Base-by-base conservation (phyloP, 2,113 vertebrate genomes). In the Desmodus rotundus region DNA sequence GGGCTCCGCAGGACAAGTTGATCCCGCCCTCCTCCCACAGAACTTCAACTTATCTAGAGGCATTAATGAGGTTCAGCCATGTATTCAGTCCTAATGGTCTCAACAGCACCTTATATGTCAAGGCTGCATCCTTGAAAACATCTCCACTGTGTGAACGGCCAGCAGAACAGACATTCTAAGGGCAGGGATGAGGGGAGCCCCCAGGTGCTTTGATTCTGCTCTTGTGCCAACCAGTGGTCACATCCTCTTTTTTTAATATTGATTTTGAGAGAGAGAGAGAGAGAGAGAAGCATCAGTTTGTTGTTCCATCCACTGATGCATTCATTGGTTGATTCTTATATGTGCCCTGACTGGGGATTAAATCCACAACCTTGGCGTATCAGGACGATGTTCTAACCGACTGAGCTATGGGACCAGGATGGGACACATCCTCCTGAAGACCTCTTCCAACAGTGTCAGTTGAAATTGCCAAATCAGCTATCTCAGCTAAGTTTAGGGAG, bases 1-100 rank as follows among this genome's bases (percentile, higher is more conserved):
- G 3, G 52, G 38, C 3, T 3, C 28, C 1, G 0, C 13, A 17
- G n/a, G 70, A 43, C 1, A 10, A 12, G 84, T 33, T 2, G 38
- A 16, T 26, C 68, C 33, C 38, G 0, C 4, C 50, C 20, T 15
- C 28, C 68, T 12, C n/a, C 47, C 4, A 15, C 36, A 5, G 68
- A n/a, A 45, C 26, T 6, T 76, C 38, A 74, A 70, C 17, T 45
- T 45, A 58, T 43, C n/a, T 4, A 26, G 38, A 45, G 20, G 20
- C 38, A 28, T 15, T 31, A 65, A 77, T 2, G 11, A 11, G 56
- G n/a, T 36, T 78, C 22, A 31, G 19, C 52, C n/a, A 67, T 17
- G 1, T 33, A 16, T 22, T 89, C 17, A 67, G 45, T 41, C 43
- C 73, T 22, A 28, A 24, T n/a, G 81, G 17, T 38, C n/a, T 78